These are phyloP conservation scores for Atherinomorus stipes DNA, from an alignment of 2,113 vertebrate species.

Conservation along the genomic window DNA sequence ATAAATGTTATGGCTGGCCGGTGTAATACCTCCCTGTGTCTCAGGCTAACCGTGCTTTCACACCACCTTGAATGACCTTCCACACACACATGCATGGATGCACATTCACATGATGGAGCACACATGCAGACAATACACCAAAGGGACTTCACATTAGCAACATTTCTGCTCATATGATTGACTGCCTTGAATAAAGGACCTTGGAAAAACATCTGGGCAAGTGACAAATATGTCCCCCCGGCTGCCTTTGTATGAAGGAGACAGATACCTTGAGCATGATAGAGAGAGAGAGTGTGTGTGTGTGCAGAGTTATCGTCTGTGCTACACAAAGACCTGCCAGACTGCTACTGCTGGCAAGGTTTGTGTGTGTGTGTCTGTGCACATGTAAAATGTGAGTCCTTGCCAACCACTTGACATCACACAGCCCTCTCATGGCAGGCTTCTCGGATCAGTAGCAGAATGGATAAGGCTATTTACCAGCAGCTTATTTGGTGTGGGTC, in stretches of 20 bases:
- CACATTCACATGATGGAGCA: conserved; percentile 30
- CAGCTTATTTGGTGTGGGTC: conserved; percentile 72
- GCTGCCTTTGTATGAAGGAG: conserved; percentile 65
- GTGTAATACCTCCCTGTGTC: conserved; percentile 42
- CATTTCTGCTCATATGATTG: conserved; percentile 73
- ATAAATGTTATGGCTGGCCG: not conserved
- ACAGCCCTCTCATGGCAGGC: conserved; percentile 68
- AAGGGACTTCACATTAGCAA: conserved; percentile 69
- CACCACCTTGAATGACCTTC: conserved; percentile 73
- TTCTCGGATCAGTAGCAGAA: conserved; percentile 69
- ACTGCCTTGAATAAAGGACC: conserved; percentile 74
- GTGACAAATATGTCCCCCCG: conserved; percentile 72
- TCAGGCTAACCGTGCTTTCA: conserved; percentile 56
- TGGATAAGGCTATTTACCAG: conserved; percentile 75
- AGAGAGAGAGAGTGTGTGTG: conserved; percentile 7
- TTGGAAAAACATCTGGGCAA: conserved; percentile 80
- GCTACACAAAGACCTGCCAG: conserved; percentile 68
- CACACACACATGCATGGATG: conserved; percentile 25
- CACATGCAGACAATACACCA: conserved; percentile 25
- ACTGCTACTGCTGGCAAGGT: conserved; percentile 42
- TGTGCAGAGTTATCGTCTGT: conserved; percentile 45
- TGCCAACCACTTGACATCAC: conserved; percentile 74
- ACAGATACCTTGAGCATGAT: conserved; percentile 39
- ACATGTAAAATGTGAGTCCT: conserved; percentile 52
- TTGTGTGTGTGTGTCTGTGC: conserved; percentile 30